Conservation (phyloP, 2,888 invertebrate genomes). For the Parascotia fuliginaria region DNA sequence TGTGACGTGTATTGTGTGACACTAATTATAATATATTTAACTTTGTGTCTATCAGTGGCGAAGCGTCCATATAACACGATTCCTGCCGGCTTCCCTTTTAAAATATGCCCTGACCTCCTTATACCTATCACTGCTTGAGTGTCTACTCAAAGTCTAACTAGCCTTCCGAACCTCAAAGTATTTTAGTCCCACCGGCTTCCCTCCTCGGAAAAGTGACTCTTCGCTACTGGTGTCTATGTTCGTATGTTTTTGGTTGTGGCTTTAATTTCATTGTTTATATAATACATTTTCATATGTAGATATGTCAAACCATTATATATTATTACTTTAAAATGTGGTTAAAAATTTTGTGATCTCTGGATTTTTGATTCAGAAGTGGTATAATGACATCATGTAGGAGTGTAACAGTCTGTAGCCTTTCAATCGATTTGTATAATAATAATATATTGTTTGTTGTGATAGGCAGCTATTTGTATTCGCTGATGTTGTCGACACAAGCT, state of each 20-base stretch:
- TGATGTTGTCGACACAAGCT: slow-evolving; percentile 24
- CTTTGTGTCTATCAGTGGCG: no score
- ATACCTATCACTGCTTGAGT: no score
- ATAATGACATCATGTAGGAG: not conserved
- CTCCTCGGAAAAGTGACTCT: no score
- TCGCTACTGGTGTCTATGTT: no score
- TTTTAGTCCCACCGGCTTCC: no score
- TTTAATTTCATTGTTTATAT: slow-evolving; percentile 57
- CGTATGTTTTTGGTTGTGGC: slow-evolving; percentile 59
- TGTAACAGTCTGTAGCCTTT: not conserved
- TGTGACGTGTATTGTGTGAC: slow-evolving; percentile 17
- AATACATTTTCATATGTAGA: not conserved
- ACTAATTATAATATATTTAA: slow-evolving; percentile 5
- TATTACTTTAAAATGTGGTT: not conserved
- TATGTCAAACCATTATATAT: not conserved
- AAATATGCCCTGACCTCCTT: no score
- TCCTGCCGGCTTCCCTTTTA: no score
- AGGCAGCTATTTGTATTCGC: slow-evolving; percentile 32
- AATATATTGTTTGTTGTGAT: slow-evolving; percentile 42
- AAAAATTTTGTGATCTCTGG: not conserved
- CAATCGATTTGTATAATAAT: slow-evolving; percentile 1
- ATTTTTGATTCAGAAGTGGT: not conserved
- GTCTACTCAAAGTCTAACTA: no score
- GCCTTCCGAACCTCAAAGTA: no score
- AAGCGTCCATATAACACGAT: no score